Conservation (phyloP, 2,113 vertebrate species). For the Rhynchomys soricoides region DNA sequence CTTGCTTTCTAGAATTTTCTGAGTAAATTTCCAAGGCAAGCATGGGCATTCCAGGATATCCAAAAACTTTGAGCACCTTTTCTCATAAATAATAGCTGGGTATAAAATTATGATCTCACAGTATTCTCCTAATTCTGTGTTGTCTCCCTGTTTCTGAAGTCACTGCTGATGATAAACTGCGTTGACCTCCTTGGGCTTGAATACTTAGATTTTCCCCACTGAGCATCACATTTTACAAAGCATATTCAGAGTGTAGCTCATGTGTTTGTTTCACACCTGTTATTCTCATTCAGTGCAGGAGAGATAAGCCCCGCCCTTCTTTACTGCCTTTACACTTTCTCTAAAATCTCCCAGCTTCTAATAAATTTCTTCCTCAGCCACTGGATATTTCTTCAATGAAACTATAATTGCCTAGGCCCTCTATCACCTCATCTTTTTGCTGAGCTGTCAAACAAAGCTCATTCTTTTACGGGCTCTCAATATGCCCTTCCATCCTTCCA, state of each 20-base stretch:
- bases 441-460: not conserved
- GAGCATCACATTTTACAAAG: not conserved
- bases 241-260: not conserved
- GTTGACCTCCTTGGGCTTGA: not conserved
- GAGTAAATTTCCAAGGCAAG: not conserved
- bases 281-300: not conserved
- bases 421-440: not conserved
- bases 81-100: constrained; percentile 61
- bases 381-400: not conserved
- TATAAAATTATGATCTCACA: constrained; percentile 69
- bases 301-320: not conserved
- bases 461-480: not conserved
- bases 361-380: not conserved
- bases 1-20: not conserved
- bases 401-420: not conserved
- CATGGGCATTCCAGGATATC: not conserved
- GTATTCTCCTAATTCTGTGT: not conserved
- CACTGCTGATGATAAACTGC: not conserved
- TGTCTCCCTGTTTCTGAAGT: not conserved
- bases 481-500: not conserved
- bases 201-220: not conserved
- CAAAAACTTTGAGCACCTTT: not conserved
- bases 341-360: not conserved
- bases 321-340: not conserved
- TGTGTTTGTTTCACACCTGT: not conserved